Conservation (phyloP, 2,113 vertebrate genomes). For the Xiphorhynchus elegans region DNA sequence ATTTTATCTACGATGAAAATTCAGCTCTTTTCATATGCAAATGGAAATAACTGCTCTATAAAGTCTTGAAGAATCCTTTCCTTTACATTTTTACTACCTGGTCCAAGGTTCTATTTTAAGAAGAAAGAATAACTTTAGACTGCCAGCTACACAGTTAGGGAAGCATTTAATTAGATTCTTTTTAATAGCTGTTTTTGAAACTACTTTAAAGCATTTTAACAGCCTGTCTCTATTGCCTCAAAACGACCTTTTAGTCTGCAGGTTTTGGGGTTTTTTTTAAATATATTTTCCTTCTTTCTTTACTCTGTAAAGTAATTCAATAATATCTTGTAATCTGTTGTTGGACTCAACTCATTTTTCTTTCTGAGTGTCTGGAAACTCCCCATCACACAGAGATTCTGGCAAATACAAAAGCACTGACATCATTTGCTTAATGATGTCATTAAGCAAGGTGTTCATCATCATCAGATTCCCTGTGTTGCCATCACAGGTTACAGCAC, state of each 20-base stretch:
- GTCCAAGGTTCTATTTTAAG: slow-evolving; percentile 18
- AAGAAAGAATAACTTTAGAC: neutral
- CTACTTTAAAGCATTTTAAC: neutral
- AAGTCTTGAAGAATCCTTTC: neutral
- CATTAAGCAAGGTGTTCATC: neutral
- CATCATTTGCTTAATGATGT: neutral
- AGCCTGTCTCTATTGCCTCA: neutral
- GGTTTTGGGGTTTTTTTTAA: neutral
- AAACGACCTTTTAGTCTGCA: neutral
- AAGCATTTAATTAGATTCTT: slow-evolving; percentile 28
- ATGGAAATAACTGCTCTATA: neutral
- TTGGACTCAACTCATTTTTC: neutral
- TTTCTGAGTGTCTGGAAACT: neutral
- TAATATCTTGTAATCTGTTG: neutral
- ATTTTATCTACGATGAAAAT: neutral
- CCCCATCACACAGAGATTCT: neutral
- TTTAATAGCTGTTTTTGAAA: neutral
- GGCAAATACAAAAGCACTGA: neutral
- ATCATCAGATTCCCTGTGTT: neutral
- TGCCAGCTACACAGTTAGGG: neutral
- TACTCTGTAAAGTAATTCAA: neutral
- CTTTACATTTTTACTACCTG: slow-evolving; percentile 40
- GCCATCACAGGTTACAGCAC: neutral
- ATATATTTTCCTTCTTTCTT: neutral
- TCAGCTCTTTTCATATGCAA: slow-evolving; percentile 22